A percentile compares a stretch with the other conserved stretches of the same genome.
Conservation (phyloP, 2,888 invertebrate genomes). For the Frankliniella fusca region DNA sequence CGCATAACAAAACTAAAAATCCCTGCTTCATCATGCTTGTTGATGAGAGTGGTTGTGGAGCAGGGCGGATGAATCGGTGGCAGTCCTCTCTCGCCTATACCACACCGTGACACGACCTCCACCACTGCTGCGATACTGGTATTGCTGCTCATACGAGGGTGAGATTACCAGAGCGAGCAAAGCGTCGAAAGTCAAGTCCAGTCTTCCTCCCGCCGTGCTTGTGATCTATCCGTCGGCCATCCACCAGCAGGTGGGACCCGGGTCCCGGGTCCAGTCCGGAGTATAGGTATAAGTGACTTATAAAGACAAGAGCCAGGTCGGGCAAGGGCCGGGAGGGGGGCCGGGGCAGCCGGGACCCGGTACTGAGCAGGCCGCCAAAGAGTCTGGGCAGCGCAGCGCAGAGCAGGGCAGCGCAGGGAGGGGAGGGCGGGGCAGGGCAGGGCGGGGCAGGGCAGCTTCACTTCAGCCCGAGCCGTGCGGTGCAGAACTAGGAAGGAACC, state of each 20-base stretch:
- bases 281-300: background rate
- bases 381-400: background rate
- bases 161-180: background rate
- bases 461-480: background rate
- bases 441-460: too few species aligned
- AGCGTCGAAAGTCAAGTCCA: background rate
- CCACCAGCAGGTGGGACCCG: too few species aligned
- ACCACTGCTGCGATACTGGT: background rate
- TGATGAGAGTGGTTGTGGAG: too few species aligned
- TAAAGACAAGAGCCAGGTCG: too few species aligned
- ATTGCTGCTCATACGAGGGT: background rate
- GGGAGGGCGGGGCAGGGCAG: background rate
- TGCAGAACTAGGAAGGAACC: conserved; percentile 15
- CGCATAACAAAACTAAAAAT: too few species aligned
- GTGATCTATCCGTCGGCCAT: too few species aligned
- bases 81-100: too few species aligned
- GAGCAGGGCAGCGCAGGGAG: background rate
- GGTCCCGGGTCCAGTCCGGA: background rate
- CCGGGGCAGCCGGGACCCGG: background rate
- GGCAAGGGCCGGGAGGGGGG: background rate
- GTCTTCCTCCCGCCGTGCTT: too few species aligned
- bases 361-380: background rate
- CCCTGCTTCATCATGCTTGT: too few species aligned
- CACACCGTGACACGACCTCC: background rate
- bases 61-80: too few species aligned